Conservation (phyloP, 2,797 vertebrate genomes). For the Pteronotus mesoamericanus region DNA sequence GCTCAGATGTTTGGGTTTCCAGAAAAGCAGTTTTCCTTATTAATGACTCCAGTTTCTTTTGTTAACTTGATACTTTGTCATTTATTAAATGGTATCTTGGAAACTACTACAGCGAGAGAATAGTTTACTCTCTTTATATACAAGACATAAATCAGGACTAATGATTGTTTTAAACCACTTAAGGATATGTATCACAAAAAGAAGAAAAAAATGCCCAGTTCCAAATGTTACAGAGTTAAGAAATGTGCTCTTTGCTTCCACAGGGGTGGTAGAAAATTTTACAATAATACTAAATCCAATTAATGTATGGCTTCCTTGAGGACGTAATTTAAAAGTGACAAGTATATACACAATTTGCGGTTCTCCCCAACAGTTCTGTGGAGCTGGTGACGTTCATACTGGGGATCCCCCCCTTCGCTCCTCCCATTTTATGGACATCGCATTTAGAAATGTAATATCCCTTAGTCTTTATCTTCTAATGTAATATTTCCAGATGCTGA, state of each 20-base stretch:
- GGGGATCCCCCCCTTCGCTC: too few species aligned
- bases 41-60: conserved; percentile 62
- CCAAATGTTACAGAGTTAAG: conserved; percentile 10
- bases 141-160: conserved; percentile 70
- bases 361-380: neutral
- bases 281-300: neutral
- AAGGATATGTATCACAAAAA: conserved; percentile 38
- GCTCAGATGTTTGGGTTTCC: conserved; percentile 51
- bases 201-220: neutral
- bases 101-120: conserved; percentile 60
- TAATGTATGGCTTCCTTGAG: neutral
- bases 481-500: neutral
- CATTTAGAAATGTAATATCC: neutral
- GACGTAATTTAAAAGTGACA: neutral
- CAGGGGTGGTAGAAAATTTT: neutral
- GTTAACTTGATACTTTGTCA: conserved; percentile 62
- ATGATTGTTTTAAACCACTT: conserved; percentile 73
- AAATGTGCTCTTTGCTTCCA: conserved; percentile 1
- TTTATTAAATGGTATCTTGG: conserved; percentile 68
- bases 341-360: neutral
- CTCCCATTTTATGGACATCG: neutral
- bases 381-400: neutral
- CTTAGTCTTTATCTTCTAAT: neutral
- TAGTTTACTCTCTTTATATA: conserved; percentile 63
- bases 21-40: conserved; percentile 48